phyloP scores from a whole-genome alignment of 1,140 invertebrate genomes.

The Saxidomus purpurata region DNA sequence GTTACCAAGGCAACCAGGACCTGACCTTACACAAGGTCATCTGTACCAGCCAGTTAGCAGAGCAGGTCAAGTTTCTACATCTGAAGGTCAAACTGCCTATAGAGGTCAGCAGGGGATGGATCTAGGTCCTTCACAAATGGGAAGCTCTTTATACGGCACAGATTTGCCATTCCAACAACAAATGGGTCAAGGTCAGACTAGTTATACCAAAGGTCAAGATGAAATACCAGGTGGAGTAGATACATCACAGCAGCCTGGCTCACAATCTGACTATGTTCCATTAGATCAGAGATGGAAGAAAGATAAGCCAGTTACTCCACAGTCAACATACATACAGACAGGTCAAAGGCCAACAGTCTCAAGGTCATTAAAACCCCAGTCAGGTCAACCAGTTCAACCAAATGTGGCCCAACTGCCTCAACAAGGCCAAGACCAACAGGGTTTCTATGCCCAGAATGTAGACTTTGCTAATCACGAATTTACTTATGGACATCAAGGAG shows the following conservation, averaged over 20 bases:
- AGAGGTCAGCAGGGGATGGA: not conserved
- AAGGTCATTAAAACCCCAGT: slow-evolving; percentile 36
- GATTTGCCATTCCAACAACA: slow-evolving; percentile 3
- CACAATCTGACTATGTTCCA: slow-evolving; percentile 54
- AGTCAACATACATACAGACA: not conserved
- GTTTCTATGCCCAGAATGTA: slow-evolving; percentile 39
- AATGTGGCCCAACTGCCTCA: not conserved
- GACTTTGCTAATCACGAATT: not conserved
- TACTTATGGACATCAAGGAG: not conserved
- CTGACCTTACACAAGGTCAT: slow-evolving; percentile 67
- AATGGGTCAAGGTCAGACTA: slow-evolving; percentile 20
- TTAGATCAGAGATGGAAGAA: slow-evolving; percentile 62
- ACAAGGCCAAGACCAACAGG: not conserved
- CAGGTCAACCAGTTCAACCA: not conserved
- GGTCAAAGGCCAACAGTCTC: slow-evolving; percentile 7
- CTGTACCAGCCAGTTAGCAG: slow-evolving; percentile 1
- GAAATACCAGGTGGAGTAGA: slow-evolving; percentile 3
- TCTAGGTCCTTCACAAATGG: not conserved
- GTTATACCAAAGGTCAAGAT: not conserved
- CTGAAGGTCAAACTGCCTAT: not conserved
- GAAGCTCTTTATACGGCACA: not conserved
- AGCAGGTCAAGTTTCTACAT: not conserved
- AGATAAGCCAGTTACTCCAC: slow-evolving; percentile 31
- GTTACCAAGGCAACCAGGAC: slow-evolving; percentile 13
- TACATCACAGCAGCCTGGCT: slow-evolving; percentile 2